Evolutionary conservation across 2,113 vertebrate genomes (phyloP).

Genomic region (Leucopsar rothschildi): DNA sequence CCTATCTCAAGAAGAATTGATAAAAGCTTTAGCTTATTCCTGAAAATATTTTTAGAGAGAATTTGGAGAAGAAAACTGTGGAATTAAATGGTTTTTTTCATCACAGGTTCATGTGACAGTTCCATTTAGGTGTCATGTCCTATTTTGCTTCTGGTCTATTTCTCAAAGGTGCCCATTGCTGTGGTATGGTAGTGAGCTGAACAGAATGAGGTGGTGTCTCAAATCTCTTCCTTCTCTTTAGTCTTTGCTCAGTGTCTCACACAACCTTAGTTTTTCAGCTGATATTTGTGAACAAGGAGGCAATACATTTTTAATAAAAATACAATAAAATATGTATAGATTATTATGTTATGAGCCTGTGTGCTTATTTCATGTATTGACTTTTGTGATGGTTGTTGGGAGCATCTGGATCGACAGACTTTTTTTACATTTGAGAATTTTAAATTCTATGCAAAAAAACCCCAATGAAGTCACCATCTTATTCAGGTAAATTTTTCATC

Average conservation of each 20-base stretch:
- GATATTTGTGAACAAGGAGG: not conserved
- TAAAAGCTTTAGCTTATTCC: not conserved
- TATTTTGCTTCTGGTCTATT: not conserved
- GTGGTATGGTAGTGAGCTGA: not conserved
- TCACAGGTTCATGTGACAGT: not conserved
- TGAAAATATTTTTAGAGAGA: not conserved
- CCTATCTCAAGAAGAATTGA: not conserved
- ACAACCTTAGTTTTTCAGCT: not conserved
- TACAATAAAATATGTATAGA: not conserved
- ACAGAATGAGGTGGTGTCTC: not conserved
- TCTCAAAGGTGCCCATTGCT: not conserved
- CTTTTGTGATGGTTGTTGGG: rapidly evolving
- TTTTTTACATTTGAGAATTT: not conserved
- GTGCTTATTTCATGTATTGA: not conserved
- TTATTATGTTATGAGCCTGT: not conserved
- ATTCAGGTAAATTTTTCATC: not conserved
- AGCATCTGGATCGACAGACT: not conserved
- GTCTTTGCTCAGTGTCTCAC: not conserved
- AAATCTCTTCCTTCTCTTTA: not conserved
- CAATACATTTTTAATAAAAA: not conserved
- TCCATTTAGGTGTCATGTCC: not conserved
- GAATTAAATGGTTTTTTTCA: not conserved
- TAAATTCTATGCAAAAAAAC: not conserved
- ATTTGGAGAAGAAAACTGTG: not conserved
- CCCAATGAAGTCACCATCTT: not conserved